phyloP scores from a whole-genome alignment of 1,140 invertebrate genomes.

The Ooceraea biroi region DNA sequence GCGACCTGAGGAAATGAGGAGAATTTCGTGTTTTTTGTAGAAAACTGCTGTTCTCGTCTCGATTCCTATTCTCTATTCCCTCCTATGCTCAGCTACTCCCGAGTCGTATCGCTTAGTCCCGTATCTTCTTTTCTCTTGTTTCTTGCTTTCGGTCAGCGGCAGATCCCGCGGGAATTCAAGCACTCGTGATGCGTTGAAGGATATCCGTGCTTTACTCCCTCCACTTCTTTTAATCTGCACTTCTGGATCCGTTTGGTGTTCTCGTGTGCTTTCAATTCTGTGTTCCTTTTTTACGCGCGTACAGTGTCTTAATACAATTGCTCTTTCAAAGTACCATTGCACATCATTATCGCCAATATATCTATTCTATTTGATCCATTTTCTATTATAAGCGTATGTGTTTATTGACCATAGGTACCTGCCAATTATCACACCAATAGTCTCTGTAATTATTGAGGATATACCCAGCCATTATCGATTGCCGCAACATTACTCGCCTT shows the following conservation, averaged over 20 bases:
- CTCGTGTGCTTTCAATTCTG: conserved; percentile 27
- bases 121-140: conserved; percentile 68
- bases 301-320: neutral
- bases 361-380: neutral
- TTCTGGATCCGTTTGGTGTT: conserved; percentile 5
- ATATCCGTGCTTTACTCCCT: conserved; percentile 47
- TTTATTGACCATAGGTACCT: neutral
- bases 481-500: neutral
- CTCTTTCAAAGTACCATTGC: neutral
- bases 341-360: neutral
- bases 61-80: conserved; percentile 61
- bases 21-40: conserved; percentile 62
- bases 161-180: conserved; percentile 73
- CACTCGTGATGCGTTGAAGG: conserved; percentile 66
- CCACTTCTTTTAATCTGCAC: conserved; percentile 28
- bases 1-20: conserved; percentile 57
- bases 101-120: conserved; percentile 71
- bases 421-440: neutral
- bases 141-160: conserved; percentile 69
- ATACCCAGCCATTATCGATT: neutral
- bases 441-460: neutral
- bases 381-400: neutral
- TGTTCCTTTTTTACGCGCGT: neutral
- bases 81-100: conserved; percentile 50
- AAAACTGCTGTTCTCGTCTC: conserved; percentile 54